Conservation (phyloP, 64 coral and sea anemone species). For the Pachyseris speciosa region DNA sequence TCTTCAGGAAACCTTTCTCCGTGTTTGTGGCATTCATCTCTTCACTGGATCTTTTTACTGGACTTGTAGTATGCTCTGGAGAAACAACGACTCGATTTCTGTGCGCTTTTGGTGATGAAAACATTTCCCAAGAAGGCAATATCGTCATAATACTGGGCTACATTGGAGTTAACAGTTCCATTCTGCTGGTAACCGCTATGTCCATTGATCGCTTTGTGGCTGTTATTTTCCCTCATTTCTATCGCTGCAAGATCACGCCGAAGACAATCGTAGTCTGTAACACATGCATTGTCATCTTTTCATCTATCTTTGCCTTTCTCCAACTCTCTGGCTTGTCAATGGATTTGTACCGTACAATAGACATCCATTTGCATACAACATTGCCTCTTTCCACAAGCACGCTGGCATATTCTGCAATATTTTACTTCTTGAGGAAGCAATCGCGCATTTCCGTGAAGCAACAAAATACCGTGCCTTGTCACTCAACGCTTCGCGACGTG, state of each 20-base stretch:
- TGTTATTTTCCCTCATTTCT: constrained; percentile 9
- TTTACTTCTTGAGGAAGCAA: not conserved
- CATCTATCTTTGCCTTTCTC: not conserved
- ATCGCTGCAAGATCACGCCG: not conserved
- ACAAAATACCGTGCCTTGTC: not conserved
- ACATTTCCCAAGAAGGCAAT: not conserved
- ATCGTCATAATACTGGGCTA: not conserved
- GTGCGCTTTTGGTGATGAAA: not conserved
- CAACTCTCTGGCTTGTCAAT: not conserved
- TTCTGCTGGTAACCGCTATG: constrained; percentile 5
- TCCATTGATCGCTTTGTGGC: not conserved
- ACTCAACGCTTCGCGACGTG: not conserved
- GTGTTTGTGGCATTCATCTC: not conserved
- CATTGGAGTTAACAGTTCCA: constrained; percentile 2
- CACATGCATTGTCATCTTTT: not conserved
- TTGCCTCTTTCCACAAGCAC: not conserved
- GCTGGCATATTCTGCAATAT: not conserved
- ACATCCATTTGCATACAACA: not conserved
- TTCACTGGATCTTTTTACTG: constrained; percentile 6
- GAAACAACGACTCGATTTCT: not conserved
- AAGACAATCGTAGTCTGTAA: not conserved
- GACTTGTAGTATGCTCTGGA: not conserved
- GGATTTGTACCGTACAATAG: not conserved
- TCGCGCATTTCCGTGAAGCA: not conserved
- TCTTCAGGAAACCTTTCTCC: not conserved